Conservation (phyloP, 2,888 invertebrate genomes). For the Patella caerulea region DNA sequence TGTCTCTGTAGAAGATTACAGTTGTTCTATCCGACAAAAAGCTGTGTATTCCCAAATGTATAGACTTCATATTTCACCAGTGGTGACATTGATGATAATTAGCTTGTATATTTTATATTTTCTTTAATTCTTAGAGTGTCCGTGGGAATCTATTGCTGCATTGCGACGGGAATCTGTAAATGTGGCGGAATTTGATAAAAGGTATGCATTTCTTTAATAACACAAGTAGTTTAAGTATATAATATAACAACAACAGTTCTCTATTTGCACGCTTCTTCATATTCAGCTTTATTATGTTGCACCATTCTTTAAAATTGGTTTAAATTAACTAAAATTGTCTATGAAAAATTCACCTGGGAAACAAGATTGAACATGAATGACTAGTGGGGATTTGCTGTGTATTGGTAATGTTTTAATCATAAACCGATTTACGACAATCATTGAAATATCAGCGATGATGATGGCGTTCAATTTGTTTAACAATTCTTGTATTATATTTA, state of each 20-base stretch:
- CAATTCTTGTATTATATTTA: neutral
- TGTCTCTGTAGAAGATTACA: no score
- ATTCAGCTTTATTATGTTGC: no score
- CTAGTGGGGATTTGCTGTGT: neutral
- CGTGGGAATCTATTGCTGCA: conserved; percentile 40
- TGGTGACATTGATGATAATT: no score
- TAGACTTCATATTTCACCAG: no score
- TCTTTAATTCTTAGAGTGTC: conserved; percentile 39
- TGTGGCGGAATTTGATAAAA: conserved; percentile 44
- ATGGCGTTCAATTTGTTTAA: neutral
- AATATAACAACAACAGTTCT: no score
- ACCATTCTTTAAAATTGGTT: no score
- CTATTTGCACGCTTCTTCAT: no score
- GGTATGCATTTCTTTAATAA: conserved; percentile 33
- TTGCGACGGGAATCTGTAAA: conserved; percentile 36
- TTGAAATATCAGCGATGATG: neutral
- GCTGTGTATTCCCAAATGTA: no score
- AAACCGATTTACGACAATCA: neutral
- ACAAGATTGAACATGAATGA: neutral
- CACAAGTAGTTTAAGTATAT: no score
- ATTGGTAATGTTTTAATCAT: neutral
- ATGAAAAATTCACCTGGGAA: no score
- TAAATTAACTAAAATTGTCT: no score
- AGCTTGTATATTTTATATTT: neutral
- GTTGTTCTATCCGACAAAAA: no score